Base-by-base conservation (phyloP, 2,113 vertebrate genomes). In the Alexandromys fortis region DNA sequence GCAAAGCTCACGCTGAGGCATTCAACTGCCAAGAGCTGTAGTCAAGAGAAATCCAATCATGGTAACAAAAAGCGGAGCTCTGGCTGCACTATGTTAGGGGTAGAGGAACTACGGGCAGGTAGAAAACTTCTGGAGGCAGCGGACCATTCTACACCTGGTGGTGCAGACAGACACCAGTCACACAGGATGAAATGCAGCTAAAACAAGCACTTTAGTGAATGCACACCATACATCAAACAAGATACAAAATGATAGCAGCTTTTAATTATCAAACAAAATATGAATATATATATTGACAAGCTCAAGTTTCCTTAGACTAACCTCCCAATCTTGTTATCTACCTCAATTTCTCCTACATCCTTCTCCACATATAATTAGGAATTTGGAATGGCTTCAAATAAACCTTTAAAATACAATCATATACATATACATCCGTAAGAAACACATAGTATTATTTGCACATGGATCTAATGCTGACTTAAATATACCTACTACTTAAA, bases 241-340 rank as follows among this genome's bases (percentile, higher is more conserved):
- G 83, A 89, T 61, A 76, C 26, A 81, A 86, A 92, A 92, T 49
- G 8, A 82, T 11, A 94, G 26, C n/a, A n/a, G 65, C 49, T 85
- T 94, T 94, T 87, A 95, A 95, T 89, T 94, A 94, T 89, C n/a
- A 93, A 87, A 14, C 76, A 2, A 90, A 94, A 94, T 11, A 92
- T 42, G 21, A 77, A 82, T 55, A 38, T 55, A 8, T 78, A 94
- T 72, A 65, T 35, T 17, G 5, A 63, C 75, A 72, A 95, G 61
- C 81, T 55, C 17, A 94, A 93, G n/a, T 81, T 85, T 61, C 45
- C 73, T 78, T 22, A 83, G 75, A 93, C 26, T 30, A 86, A 28
- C n/a, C 45, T 79, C 30, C 42, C 26, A 92, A 73, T 49, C 33
- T 58, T 79, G 38, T 52, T 68, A 55, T 83, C 55, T 3, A 83